Evolutionary conservation across 2,888 invertebrate genomes (phyloP).

Genomic region (Eristalis arbustorum): DNA sequence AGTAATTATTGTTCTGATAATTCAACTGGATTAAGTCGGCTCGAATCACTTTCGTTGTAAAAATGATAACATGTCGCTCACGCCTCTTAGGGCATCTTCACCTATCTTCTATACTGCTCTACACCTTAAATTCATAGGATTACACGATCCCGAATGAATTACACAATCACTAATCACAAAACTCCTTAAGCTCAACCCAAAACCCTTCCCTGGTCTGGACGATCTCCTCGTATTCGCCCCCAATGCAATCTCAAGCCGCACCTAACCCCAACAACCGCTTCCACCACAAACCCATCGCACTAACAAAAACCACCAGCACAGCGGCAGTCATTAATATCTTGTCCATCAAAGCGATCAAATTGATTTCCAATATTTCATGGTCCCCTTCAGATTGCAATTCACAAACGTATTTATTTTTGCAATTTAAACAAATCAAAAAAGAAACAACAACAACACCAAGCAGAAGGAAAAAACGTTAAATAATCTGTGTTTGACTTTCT

Average conservation of each 20-base stretch:
- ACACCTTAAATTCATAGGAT: no score
- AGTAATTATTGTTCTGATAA: no score
- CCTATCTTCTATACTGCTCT: no score
- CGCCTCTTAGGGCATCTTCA: no score
- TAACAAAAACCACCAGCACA: neutral
- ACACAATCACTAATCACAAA: no score
- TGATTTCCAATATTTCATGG: neutral
- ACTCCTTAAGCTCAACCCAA: neutral
- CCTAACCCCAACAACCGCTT: neutral
- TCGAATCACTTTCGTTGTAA: no score
- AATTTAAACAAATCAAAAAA: neutral
- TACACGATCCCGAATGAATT: no score
- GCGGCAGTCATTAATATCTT: neutral
- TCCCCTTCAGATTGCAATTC: neutral
- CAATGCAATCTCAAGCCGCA: no score
- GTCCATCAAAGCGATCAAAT: neutral
- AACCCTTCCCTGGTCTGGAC: no score
- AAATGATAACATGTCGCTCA: no score
- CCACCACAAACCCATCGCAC: neutral
- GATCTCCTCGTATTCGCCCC: neutral
- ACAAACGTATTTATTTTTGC: neutral
- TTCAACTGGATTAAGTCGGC: no score
- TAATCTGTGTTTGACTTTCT: neutral
- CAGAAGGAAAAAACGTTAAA: neutral
- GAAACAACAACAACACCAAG: neutral